Base-by-base conservation (phyloP, 2,113 vertebrate species). In the Marmota monax region DNA sequence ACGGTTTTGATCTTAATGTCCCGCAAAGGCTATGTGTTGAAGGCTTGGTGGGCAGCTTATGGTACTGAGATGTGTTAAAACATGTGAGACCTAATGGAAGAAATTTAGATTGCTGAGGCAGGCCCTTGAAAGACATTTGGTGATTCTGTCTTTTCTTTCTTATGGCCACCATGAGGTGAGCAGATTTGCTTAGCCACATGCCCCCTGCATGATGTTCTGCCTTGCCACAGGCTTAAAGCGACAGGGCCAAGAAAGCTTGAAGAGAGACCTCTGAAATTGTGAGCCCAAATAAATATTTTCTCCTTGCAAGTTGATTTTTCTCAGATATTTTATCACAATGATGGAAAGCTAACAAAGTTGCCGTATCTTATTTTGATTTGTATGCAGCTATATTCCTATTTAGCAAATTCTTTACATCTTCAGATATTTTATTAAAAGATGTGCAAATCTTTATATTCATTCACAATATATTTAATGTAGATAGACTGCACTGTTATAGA, bases 401-500 rank as follows among this genome's bases (percentile, higher is more conserved):
- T 63, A 86, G 2, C 4, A 1, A 32, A 53, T 70, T 85, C 10
- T 93, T 51, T 65, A 88, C 25, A n/a, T 90, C 6, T 67, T 7
- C 2, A 84, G 29, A 91, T 84, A 56, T 79, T 87, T 70, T 23
- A 4, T 73, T 88, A 70, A 80, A n/a, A 7, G 37, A 70, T 80
- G 18, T 65, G 22, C 4, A 90, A 80, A 72, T 82, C 17, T 94
- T 96, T 90, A 73, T 27, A 84, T 45, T 80, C n/a, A 90, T 45
- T 61, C 12, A 7, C 17, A 74, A 70, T 53, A 48, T 70, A 79
- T 34, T 72, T 73, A 25, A 83, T 88, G 27, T 86, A 25, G 1
- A 45, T 77, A 85, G 7, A 89, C 22, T 94, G 16, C 16, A 91
- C 39, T 89, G 16, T 83, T 95, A 12, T 0, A n/a, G 86, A 1